Percentiles rank a stretch among this genome's conserved stretches.
These are phyloP conservation scores for Hirundichthys speculiger DNA, from an alignment of 2,113 vertebrate genomes.

Conservation along the genomic window DNA sequence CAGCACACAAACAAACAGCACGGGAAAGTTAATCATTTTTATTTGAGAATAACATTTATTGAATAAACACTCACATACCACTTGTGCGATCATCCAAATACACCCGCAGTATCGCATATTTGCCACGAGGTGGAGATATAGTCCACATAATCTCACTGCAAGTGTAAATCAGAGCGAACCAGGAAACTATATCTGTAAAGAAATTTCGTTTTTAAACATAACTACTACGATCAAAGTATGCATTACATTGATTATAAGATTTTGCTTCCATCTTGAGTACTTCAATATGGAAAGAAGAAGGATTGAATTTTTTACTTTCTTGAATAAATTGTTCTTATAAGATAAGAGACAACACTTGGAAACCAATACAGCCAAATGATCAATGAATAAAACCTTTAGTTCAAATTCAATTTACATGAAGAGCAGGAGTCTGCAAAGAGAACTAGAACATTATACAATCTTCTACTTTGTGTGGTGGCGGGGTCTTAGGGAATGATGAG, in stretches of 20 bases:
- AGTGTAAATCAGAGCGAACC: too few species aligned
- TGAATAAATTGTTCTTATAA: not conserved
- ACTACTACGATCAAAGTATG: too few species aligned
- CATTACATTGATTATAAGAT: too few species aligned
- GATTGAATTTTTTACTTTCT: not conserved
- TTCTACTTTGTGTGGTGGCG: constrained; percentile 32
- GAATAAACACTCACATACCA: too few species aligned
- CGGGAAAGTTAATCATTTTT: too few species aligned
- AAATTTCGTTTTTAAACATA: too few species aligned
- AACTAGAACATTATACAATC: constrained; percentile 36
- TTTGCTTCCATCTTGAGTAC: too few species aligned
- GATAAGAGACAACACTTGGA: not conserved
- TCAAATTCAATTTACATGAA: constrained; percentile 1
- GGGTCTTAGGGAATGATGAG: constrained; percentile 24
- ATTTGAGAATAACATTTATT: too few species aligned
- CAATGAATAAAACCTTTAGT: constrained; percentile 7
- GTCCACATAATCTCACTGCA: not conserved
- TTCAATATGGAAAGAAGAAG: too few species aligned
- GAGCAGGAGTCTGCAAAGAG: not conserved
- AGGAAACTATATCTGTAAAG: too few species aligned
- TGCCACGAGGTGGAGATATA: constrained; percentile 39
- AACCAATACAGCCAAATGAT: not conserved
- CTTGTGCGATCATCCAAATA: too few species aligned
- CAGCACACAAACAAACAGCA: too few species aligned
- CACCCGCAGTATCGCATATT: not conserved